Percentiles rank a stretch among this genome's conserved stretches.
Conservation (phyloP, 1,140 invertebrate species). For the Sitodiplosis mosellana region DNA sequence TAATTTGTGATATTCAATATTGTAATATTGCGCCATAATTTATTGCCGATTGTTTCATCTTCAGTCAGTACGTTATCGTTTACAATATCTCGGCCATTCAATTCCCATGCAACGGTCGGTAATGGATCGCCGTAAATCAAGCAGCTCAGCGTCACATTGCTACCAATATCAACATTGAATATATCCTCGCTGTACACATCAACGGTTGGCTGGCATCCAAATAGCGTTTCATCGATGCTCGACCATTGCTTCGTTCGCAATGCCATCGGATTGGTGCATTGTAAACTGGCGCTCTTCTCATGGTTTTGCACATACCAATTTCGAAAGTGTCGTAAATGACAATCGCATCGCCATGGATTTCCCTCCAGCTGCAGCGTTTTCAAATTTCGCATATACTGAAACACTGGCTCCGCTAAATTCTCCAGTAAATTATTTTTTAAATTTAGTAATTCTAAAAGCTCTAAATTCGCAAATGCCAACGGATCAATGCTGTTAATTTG, state of each 20-base stretch:
- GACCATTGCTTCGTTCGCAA: constrained; percentile 44
- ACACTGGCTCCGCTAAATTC: constrained; percentile 41
- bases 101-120: constrained; percentile 64
- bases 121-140: constrained; percentile 62
- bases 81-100: constrained; percentile 44
- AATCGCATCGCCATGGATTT: constrained; percentile 83
- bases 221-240: constrained; percentile 40
- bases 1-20: constrained; percentile 51
- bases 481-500: constrained; percentile 47
- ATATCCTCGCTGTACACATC: constrained; percentile 33
- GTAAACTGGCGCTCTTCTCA: constrained; percentile 42
- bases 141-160: constrained; percentile 63
- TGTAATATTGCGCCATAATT: constrained; percentile 47
- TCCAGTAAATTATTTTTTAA: constrained; percentile 47
- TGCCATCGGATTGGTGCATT: constrained; percentile 37
- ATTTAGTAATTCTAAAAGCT: constrained; percentile 47
- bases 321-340: constrained; percentile 58
- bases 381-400: constrained; percentile 43
- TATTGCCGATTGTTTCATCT: constrained; percentile 18
- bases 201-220: constrained; percentile 55
- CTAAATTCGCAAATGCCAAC: constrained; percentile 46
- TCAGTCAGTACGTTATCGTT: constrained; percentile 27
- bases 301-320: constrained; percentile 57
- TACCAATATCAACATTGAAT: constrained; percentile 48
- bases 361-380: constrained; percentile 62